phyloP scores from a whole-genome alignment of 1,140 invertebrate species.

The Drosophila nigrodunni region DNA sequence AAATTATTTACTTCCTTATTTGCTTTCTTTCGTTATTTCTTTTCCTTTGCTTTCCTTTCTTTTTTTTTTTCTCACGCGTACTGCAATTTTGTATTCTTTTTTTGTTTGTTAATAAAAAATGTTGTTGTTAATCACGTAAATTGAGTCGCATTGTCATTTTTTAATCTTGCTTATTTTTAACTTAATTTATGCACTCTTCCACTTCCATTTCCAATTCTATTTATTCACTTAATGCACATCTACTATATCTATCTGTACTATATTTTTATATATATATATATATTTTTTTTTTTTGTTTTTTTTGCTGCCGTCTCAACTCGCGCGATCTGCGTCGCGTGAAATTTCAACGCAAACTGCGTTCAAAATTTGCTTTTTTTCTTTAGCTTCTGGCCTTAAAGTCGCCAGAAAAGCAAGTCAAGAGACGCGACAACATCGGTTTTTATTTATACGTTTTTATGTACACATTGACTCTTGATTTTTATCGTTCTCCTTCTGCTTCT shows the following conservation, averaged over 20 bases:
- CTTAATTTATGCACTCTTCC: not conserved
- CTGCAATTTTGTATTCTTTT: too few relatives aligned
- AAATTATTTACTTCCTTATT: conserved; percentile 34
- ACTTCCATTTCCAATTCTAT: not conserved
- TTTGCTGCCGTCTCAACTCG: conserved; percentile 28
- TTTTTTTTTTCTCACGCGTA: not conserved
- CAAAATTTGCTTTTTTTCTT: conserved; percentile 43
- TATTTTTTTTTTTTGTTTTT: not conserved
- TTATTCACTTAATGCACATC: not conserved
- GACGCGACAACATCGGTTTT: conserved; percentile 44
- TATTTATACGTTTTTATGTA: conserved; percentile 56
- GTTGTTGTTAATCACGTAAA: too few relatives aligned
- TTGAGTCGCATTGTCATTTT: too few relatives aligned
- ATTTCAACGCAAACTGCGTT: conserved; percentile 72
- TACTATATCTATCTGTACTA: conserved; percentile 2
- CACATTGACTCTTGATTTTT: conserved; percentile 1
- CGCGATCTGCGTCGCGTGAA: conserved; percentile 71
- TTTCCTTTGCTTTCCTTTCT: not conserved
- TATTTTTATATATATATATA: conserved; percentile 17
- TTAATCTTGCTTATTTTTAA: not conserved
- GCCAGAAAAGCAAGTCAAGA: conserved; percentile 20
- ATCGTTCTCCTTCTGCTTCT: conserved; percentile 1
- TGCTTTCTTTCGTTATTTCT: not conserved
- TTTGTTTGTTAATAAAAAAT: too few relatives aligned
- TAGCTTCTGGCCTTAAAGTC: conserved; percentile 56